Percentiles rank a stretch among this genome's conserved stretches.
Conservation (phyloP, 1,140 invertebrate species). For the Sitodiplosis mosellana region DNA sequence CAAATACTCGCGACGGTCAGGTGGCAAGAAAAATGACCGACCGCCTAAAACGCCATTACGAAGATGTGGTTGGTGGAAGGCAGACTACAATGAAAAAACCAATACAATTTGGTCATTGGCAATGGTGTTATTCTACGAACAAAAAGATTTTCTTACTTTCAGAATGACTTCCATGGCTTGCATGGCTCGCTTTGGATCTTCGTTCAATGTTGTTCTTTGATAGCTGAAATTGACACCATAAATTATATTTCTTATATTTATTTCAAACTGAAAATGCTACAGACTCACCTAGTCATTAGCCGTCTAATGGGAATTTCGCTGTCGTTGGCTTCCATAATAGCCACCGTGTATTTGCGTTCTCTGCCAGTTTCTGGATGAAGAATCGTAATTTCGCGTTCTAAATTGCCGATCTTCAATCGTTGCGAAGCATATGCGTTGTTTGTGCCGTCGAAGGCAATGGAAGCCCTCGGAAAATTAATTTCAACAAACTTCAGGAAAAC, state of each 20-base stretch:
- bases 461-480: slow-evolving; percentile 13
- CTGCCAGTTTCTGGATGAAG: slow-evolving; percentile 24
- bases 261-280: too few species aligned
- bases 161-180: too few species aligned
- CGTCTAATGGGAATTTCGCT: slow-evolving; percentile 30
- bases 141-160: too few species aligned
- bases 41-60: slow-evolving; percentile 19
- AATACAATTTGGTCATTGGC: not conserved
- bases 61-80: not conserved
- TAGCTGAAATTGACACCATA: too few species aligned
- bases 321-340: slow-evolving; percentile 32
- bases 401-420: not conserved
- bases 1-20: slow-evolving; percentile 24
- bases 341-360: slow-evolving; percentile 33
- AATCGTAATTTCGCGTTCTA: slow-evolving; percentile 7
- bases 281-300: slow-evolving; percentile 27
- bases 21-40: slow-evolving; percentile 31
- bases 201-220: slow-evolving; percentile 22
- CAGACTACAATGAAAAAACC: too few species aligned
- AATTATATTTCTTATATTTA: too few species aligned
- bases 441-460: slow-evolving; percentile 52
- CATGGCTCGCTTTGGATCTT: slow-evolving; percentile 11
- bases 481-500: slow-evolving; percentile 18
- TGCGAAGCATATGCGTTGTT: slow-evolving; percentile 33
- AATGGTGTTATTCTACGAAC: not conserved